A percentile compares a stretch with the other conserved stretches of the same genome.
Conservation (phyloP, 2,888 invertebrate species). For the Andrena fulva region DNA sequence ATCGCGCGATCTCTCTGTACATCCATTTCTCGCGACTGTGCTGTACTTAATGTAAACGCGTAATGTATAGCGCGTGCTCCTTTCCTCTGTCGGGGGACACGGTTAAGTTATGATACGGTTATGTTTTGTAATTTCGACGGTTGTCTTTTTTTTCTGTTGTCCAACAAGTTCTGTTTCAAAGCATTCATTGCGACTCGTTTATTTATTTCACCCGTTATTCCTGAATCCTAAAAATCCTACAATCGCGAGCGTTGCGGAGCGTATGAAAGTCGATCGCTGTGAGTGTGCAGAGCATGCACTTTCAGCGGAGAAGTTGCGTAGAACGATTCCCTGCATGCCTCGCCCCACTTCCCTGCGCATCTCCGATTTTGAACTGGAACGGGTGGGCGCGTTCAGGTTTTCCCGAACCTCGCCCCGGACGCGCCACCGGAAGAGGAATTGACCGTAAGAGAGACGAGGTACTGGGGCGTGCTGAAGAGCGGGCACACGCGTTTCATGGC, state of each 20-base stretch:
- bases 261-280: not conserved
- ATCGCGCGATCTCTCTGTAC: constrained; percentile 55
- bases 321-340: constrained; percentile 24
- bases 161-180: constrained; percentile 87
- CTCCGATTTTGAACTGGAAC: not conserved
- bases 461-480: constrained; percentile 91
- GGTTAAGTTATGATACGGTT: constrained; percentile 65
- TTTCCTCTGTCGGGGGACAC: constrained; percentile 29
- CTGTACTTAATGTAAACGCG: constrained; percentile 39
- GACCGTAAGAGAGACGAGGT: constrained; percentile 92
- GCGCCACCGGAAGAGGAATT: constrained; percentile 91
- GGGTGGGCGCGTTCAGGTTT: constrained; percentile 73
- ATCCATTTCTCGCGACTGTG: constrained; percentile 41
- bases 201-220: constrained; percentile 65
- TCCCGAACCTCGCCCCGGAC: constrained; percentile 84
- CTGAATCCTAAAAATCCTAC: not conserved
- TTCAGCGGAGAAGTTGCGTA: not conserved
- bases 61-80: constrained; percentile 64
- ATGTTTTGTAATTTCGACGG: constrained; percentile 79
- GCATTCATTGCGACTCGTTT: constrained; percentile 68
- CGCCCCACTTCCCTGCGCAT: not conserved
- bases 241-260: not conserved
- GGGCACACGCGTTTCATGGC: constrained; percentile 92
- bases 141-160: constrained; percentile 78
- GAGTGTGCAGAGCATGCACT: constrained; percentile 2